Evolutionary conservation across 2,888 invertebrate species (phyloP).

Genomic region (Scaptomyza tumidula): DNA sequence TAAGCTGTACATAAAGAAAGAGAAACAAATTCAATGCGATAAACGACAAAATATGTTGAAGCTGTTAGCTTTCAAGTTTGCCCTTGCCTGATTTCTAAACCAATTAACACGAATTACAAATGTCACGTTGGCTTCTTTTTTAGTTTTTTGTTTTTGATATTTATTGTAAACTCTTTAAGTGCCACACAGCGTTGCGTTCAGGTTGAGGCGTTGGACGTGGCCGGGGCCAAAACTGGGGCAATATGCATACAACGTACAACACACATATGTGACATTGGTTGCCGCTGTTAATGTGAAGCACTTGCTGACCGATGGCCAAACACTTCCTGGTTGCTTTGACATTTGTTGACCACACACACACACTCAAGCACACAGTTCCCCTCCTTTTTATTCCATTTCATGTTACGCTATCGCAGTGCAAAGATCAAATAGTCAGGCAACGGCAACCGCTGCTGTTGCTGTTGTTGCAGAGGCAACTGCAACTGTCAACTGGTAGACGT

Average conservation of each 20-base stretch:
- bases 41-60: conserved; percentile 56
- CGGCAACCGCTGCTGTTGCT: conserved; percentile 49
- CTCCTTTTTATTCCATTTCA: conserved; percentile 33
- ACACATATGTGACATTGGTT: conserved; percentile 51
- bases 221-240: conserved; percentile 32
- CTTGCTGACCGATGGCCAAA: conserved; percentile 52
- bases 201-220: conserved; percentile 13
- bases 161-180: conserved; percentile 40
- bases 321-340: conserved; percentile 71
- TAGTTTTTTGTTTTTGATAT: conserved; percentile 1
- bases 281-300: conserved; percentile 62
- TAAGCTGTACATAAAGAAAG: conserved; percentile 11
- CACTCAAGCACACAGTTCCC: conserved; percentile 19
- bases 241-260: conserved; percentile 12
- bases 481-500: conserved; percentile 73
- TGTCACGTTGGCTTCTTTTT: conserved; percentile 50
- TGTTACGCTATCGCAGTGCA: conserved; percentile 73
- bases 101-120: conserved; percentile 70
- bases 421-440: conserved; percentile 77
- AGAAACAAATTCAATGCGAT: conserved; percentile 43
- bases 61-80: conserved; percentile 50
- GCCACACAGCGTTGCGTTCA: conserved; percentile 28
- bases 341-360: conserved; percentile 58
- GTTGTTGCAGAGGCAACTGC: conserved; percentile 52
- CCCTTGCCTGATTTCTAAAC: conserved; percentile 51